Evolutionary conservation across 2,113 vertebrate species (phyloP), one percentile per base, ranked within the genome.

Genomic region (Oceanites oceanicus): DNA sequence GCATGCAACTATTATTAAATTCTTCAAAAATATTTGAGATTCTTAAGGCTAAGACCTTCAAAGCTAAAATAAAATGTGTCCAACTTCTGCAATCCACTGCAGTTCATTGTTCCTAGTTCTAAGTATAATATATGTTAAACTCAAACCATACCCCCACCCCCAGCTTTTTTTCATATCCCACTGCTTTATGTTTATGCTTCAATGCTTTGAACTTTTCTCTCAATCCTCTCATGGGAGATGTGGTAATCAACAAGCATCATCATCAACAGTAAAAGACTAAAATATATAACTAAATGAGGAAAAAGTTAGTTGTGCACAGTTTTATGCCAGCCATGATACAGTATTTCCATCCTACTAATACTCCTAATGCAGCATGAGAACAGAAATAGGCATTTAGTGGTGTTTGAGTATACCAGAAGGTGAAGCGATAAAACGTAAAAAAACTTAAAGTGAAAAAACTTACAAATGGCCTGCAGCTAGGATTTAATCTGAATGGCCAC

Each of bases 401-500:
- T 45, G 27, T 45, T 52, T 73, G 30, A 62, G 26, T 70, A 8
- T 36, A 40, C 87, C 27, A 74, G 21, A 86, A 47, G 55, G 18
- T 53, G 12, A 92, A 84, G 38, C 16, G 86, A 76, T 72, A 86
- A 89, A 73, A 85, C 26, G 58, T 74, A 13, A 90, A 94, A 78
- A 62, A 44, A 5, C 32, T 49, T 21, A 14, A 75, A 42, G 12
- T n/a, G 13, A 86, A 68, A 91, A 88, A 86, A 25, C 15, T 74
- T 65, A 56, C 19, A 62, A 55, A 68, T 40, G 38, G 9, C 67
- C 62, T 82, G 49, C 55, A 96, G 66, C 42, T 95, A 85, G 53
- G 62, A 92, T 93, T 90, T 94, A 71, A 89, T 75, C n/a, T 92
- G 74, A 97, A 78, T 29, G 68, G 19, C 15, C 58, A 67, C 18